Evolutionary conservation across 1,140 invertebrate species (phyloP).

Genomic region (Bombus fervidus): DNA sequence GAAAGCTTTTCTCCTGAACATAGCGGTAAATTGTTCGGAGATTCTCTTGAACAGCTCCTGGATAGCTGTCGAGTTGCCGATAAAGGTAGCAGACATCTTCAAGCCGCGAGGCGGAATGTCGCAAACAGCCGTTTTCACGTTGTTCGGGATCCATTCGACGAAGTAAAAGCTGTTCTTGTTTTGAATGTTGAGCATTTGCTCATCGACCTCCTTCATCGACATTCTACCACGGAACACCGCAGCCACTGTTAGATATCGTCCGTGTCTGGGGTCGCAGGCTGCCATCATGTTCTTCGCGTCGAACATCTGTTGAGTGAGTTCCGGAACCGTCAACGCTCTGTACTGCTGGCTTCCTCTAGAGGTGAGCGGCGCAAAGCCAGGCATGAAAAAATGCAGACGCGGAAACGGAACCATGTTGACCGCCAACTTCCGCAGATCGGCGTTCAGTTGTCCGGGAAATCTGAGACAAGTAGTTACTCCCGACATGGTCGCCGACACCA

Average conservation of each 20-base stretch:
- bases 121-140: slow-evolving; percentile 94
- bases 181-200: slow-evolving; percentile 95
- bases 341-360: slow-evolving; percentile 93
- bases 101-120: slow-evolving; percentile 95
- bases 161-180: slow-evolving; percentile 97
- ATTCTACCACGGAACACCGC: slow-evolving; percentile 97
- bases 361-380: slow-evolving; percentile 96
- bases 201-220: slow-evolving; percentile 97
- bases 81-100: slow-evolving; percentile 96
- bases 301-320: slow-evolving; percentile 96
- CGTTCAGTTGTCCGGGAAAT: slow-evolving; percentile 92
- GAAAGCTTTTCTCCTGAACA: slow-evolving; percentile 89
- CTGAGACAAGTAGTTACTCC: slow-evolving; percentile 88
- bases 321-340: slow-evolving; percentile 92
- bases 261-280: slow-evolving; percentile 96
- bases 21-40: slow-evolving; percentile 88
- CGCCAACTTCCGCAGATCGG: slow-evolving; percentile 96
- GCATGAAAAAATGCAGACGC: slow-evolving; percentile 97
- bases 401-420: slow-evolving; percentile 98
- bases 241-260: slow-evolving; percentile 96
- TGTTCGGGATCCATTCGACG: slow-evolving; percentile 97
- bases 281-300: slow-evolving; percentile 97
- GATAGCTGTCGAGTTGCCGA: slow-evolving; percentile 95
- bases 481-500: slow-evolving; percentile 90
- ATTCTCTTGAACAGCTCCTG: slow-evolving; percentile 94